Base-by-base conservation (phyloP, 2,797 vertebrate genomes). In the Sebastiscus albofasciatus region DNA sequence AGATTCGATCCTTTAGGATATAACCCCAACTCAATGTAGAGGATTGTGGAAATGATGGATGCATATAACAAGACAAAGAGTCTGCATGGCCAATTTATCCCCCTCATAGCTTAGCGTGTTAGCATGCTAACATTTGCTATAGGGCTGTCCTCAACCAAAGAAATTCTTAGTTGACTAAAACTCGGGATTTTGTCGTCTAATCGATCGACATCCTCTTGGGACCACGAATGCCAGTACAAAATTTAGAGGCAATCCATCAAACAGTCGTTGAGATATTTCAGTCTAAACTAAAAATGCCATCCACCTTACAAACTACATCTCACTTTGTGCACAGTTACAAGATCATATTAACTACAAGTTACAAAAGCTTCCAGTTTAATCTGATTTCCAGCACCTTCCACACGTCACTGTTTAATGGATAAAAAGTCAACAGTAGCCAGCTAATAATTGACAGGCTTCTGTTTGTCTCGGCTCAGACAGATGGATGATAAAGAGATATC, bases 361-460 rank as follows among this genome's bases (percentile, higher is more conserved):
- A 0, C 55, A 39, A 36, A 27, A 18, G 18, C 4, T 16, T 13
- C n/a, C 16, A 36, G 4, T 5, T 5, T 6, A 29, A 68, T 75
- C 56, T 34, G 64, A 54, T 55, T 49, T 55, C 55, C 33, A 46
- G 39, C 54, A 69, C 6, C 31, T 58, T 75, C 12, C 31, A 36
- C 22, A 4, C 27, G 13, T 39, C 10, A 8, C n/a, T 22, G 31
- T 65, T 60, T 29, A 64, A 55, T 62, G 36, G 64, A 77, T 49
- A 20, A n/a, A 54, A 26, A 77, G 83, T 80, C 58, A 80, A 80
- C 85, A 80, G 82, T 59, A 65, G 74, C 71, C 11, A n/a, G 67
- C 34, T 70, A 80, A 86, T 90, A 29, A 81, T 24, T 87, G 75
- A 85, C 80, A 59, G 31, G 59, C 58, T 69, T 14, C 52, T 70